These are phyloP conservation scores for Calidris pugnax DNA, from an alignment of 2,113 vertebrate species.

Conservation along the genomic window DNA sequence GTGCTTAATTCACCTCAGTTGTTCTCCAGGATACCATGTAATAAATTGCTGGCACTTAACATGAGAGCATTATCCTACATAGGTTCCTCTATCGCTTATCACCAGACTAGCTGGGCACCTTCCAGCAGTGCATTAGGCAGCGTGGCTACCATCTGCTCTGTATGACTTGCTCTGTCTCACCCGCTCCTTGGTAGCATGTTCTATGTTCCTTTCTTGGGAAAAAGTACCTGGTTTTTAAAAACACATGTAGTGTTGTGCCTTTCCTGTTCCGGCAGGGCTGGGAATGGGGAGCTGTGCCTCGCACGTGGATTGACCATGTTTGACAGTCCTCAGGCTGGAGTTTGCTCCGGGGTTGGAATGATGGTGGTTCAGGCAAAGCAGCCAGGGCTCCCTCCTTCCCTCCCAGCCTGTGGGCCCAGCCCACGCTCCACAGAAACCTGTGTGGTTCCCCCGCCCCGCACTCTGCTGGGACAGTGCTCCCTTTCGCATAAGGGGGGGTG, in stretches of 20 bases:
- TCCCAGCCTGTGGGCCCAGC: not conserved
- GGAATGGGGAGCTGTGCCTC: not conserved
- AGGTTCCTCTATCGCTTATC: not conserved
- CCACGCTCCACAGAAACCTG: accelerated
- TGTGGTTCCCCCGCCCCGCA: not conserved
- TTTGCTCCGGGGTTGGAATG: not conserved
- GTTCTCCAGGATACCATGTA: not conserved
- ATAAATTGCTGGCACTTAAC: slow-evolving; percentile 1
- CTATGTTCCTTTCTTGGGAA: not conserved
- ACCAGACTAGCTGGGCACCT: not conserved
- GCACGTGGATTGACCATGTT: accelerated
- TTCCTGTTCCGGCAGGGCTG: not conserved
- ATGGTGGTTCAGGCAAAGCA: not conserved
- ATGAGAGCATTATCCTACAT: not conserved
- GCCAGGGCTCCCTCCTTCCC: not conserved
- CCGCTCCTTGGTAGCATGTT: not conserved
- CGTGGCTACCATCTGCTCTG: not conserved
- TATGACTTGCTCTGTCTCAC: not conserved
- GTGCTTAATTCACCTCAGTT: not conserved
- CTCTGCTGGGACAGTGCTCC: not conserved
- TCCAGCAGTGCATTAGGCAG: not conserved
- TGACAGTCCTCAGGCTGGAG: not conserved
- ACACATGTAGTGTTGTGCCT: not conserved
- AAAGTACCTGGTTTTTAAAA: not conserved
- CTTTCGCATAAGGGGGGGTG: not conserved